phyloP scores from a whole-genome alignment of 2,888 invertebrate species.

The Brachylomia viminalis region DNA sequence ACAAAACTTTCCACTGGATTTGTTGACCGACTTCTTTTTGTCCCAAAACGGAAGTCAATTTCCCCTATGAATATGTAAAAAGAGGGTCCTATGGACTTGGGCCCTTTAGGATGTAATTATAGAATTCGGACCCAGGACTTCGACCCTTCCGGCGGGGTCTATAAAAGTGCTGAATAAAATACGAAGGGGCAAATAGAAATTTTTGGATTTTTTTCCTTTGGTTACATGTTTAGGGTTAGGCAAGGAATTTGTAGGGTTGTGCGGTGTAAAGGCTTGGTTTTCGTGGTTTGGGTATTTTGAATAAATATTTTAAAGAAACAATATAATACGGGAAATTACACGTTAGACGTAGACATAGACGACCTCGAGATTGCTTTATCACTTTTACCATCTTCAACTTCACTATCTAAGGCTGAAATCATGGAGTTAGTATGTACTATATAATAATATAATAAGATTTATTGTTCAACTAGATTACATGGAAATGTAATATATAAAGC shows the following conservation, averaged over 20 bases:
- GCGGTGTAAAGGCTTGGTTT: not conserved
- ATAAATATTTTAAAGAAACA: not conserved
- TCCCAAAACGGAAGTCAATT: conserved; percentile 67
- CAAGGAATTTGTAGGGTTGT: conserved; percentile 13
- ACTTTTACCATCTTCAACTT: not conserved
- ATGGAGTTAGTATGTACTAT: not conserved
- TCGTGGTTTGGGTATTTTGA: not conserved
- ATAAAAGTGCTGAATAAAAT: conserved; percentile 67
- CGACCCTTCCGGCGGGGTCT: conserved; percentile 64
- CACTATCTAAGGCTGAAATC: not conserved
- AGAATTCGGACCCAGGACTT: conserved; percentile 58
- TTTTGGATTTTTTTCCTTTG: conserved; percentile 39
- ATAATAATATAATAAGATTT: no score
- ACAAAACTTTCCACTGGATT: conserved; percentile 53
- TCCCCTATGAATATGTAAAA: conserved; percentile 69
- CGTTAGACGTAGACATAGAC: not conserved
- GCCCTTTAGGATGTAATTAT: conserved; percentile 69
- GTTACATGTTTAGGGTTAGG: not conserved
- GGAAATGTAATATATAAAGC: not conserved
- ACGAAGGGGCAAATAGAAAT: conserved; percentile 56
- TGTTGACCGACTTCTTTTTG: conserved; percentile 59
- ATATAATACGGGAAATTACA: not conserved
- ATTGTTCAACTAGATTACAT: not conserved
- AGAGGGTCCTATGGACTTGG: conserved; percentile 47
- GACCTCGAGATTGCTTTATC: no score